Percentiles rank a stretch among this genome's conserved stretches.
These are phyloP conservation scores for Mandrillus leucophaeus DNA, from an alignment of 2,113 vertebrate species.

Conservation along the genomic window DNA sequence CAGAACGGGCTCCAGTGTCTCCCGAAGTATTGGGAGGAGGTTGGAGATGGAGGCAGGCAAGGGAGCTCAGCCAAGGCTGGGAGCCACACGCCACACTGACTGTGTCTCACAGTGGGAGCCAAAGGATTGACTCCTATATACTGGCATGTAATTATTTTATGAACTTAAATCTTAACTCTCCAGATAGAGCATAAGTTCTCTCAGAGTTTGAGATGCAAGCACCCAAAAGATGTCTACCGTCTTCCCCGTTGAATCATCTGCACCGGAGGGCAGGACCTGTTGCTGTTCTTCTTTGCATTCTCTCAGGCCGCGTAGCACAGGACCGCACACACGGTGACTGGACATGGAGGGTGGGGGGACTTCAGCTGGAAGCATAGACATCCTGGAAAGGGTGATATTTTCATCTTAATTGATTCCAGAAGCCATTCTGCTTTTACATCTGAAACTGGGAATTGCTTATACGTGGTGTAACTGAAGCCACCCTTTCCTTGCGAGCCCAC, in stretches of 20 bases:
- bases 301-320: background rate
- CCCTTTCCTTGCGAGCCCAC: background rate
- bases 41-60: background rate
- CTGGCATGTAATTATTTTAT: background rate
- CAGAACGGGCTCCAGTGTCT: background rate
- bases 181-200: background rate
- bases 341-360: background rate
- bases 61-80: background rate
- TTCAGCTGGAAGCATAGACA: background rate
- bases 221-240: background rate
- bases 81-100: too few species aligned
- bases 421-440: background rate
- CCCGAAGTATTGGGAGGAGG: background rate
- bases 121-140: background rate
- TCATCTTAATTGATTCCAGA: constrained; percentile 40
- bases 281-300: background rate
- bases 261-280: background rate
- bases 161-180: background rate
- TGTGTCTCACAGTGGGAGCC: background rate
- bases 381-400: constrained; percentile 39
- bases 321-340: background rate
- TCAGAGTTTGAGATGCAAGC: background rate
- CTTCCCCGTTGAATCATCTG: background rate
- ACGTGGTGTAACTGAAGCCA: background rate
- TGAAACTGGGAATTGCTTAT: background rate